Evolutionary conservation across 2,113 vertebrate species (phyloP).

Genomic region (Scomber colias): DNA sequence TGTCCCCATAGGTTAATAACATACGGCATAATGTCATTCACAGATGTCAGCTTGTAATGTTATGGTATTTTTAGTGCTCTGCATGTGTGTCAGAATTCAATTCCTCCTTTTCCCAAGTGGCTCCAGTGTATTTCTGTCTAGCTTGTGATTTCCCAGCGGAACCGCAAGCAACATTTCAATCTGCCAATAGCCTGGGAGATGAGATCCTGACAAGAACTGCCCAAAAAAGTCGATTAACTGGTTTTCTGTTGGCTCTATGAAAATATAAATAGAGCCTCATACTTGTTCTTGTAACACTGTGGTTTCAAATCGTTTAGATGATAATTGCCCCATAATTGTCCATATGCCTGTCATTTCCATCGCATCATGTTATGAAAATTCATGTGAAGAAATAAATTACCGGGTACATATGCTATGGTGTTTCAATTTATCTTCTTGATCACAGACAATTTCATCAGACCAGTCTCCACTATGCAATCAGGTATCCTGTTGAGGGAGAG

Average conservation of each 20-base stretch:
- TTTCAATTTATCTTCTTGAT: not conserved
- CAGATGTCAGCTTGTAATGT: constrained; percentile 61
- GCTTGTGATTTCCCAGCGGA: constrained; percentile 52
- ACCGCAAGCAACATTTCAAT: constrained; percentile 42
- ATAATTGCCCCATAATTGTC: not conserved
- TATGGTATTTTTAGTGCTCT: constrained; percentile 41
- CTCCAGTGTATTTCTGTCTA: constrained; percentile 65
- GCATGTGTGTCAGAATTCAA: constrained; percentile 23
- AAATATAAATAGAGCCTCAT: not conserved
- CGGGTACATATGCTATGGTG: not conserved
- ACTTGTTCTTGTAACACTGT: not conserved
- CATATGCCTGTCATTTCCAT: not conserved
- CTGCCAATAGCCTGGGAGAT: constrained; percentile 34
- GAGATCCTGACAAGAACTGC: constrained; percentile 16
- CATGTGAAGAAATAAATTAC: not conserved
- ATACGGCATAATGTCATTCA: constrained; percentile 51
- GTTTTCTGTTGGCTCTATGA: not conserved
- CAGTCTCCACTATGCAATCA: constrained; percentile 29
- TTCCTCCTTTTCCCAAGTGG: constrained; percentile 54
- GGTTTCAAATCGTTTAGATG: not conserved
- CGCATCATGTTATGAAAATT: not conserved
- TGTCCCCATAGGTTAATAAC: constrained; percentile 43
- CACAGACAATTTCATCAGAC: constrained; percentile 16
- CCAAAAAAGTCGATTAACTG: constrained; percentile 37
- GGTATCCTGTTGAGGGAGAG: not conserved